phyloP scores from a whole-genome alignment of 2,888 invertebrate genomes.

The Dilophus febrilis region DNA sequence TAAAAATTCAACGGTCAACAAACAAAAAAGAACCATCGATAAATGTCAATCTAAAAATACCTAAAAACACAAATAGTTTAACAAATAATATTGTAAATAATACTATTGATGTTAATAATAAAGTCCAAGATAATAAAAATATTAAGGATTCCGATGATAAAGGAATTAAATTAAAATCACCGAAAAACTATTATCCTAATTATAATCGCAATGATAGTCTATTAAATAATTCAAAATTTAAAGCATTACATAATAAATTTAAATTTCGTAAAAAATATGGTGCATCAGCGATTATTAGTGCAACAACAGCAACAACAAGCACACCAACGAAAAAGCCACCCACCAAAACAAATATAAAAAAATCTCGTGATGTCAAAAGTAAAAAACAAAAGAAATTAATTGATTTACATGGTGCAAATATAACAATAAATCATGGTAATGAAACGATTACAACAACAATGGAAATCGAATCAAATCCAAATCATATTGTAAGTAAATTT shows the following conservation, averaged over 20 bases:
- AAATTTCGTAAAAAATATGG: neutral
- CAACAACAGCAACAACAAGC: neutral
- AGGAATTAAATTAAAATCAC: too few relatives aligned
- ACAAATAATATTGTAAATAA: too few relatives aligned
- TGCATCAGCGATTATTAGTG: neutral
- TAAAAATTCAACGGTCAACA: neutral
- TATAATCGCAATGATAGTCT: too few relatives aligned
- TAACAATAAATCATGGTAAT: slow-evolving; percentile 11
- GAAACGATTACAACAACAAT: neutral
- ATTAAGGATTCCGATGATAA: too few relatives aligned
- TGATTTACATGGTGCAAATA: slow-evolving; percentile 10
- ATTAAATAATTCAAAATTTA: neutral
- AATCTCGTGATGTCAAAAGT: neutral
- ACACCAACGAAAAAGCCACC: neutral
- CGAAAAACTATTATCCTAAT: too few relatives aligned
- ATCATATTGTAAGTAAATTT: neutral
- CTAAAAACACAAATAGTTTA: too few relatives aligned
- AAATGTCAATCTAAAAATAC: too few relatives aligned
- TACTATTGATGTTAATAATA: too few relatives aligned
- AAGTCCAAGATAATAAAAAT: too few relatives aligned
- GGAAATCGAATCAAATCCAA: neutral
- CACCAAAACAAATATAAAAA: too few relatives aligned
- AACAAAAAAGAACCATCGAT: neutral
- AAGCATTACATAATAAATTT: neutral
- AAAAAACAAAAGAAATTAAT: slow-evolving; percentile 1